phyloP scores from a whole-genome alignment of 2,888 invertebrate genomes.

The Caenorhabditis japonica region DNA sequence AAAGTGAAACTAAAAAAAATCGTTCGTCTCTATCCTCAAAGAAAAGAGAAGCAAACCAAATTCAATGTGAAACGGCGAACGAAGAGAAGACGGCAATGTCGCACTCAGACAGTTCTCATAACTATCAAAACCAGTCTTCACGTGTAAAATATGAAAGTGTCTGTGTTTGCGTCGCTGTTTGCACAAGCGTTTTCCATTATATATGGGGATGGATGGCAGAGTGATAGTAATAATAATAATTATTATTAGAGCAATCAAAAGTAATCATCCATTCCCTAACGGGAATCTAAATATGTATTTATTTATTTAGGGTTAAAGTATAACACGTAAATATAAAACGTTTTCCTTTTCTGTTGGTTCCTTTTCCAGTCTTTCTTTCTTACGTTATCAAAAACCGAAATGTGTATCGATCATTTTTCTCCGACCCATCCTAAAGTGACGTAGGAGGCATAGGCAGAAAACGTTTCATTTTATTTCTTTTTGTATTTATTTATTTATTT shows the following conservation, averaged over 20 bases:
- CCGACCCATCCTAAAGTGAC: slow-evolving; percentile 1
- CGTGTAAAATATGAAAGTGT: slow-evolving; percentile 10
- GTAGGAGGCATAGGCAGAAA: not conserved
- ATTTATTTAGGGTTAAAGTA: too few relatives aligned
- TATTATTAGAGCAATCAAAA: too few relatives aligned
- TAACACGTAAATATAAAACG: too few relatives aligned
- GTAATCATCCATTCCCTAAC: too few relatives aligned
- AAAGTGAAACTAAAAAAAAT: too few relatives aligned
- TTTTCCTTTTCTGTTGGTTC: too few relatives aligned
- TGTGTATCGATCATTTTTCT: slow-evolving; percentile 7
- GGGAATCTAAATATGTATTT: not conserved
- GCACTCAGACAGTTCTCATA: slow-evolving; percentile 40
- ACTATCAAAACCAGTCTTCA: slow-evolving; percentile 45
- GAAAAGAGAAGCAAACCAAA: too few relatives aligned
- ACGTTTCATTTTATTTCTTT: not conserved
- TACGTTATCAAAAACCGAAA: slow-evolving; percentile 9
- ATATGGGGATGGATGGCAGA: slow-evolving; percentile 7
- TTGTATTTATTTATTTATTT: too few relatives aligned
- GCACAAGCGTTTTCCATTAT: slow-evolving; percentile 20
- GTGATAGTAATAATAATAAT: too few relatives aligned
- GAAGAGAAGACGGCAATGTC: slow-evolving; percentile 25
- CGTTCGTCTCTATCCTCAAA: too few relatives aligned
- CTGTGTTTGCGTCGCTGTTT: slow-evolving; percentile 15
- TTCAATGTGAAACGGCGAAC: too few relatives aligned
- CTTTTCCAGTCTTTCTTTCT: not conserved